Percentiles rank a stretch among this genome's conserved stretches.
These are phyloP conservation scores for Cardinalis cardinalis DNA, from an alignment of 2,113 vertebrate species.

Conservation along the genomic window DNA sequence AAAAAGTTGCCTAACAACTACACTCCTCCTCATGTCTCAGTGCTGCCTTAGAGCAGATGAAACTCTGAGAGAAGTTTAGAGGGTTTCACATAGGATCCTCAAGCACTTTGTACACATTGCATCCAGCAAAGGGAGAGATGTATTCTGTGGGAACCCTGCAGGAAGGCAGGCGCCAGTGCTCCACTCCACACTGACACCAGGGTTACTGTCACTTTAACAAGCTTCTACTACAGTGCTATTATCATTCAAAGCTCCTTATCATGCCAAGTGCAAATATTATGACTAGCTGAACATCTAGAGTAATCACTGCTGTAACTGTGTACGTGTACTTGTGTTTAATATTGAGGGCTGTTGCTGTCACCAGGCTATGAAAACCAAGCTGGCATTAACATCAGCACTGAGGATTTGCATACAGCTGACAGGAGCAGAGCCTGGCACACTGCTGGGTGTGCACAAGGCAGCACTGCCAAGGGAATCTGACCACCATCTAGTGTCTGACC, in stretches of 20 bases:
- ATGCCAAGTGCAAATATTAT: conserved; percentile 51
- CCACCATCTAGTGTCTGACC: not conserved
- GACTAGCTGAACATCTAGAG: conserved; percentile 52
- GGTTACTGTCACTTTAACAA: conserved; percentile 51
- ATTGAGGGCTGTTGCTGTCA: conserved; percentile 65
- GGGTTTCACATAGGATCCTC: not conserved
- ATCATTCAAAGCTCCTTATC: conserved; percentile 53
- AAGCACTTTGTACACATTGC: not conserved
- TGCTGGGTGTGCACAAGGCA: not conserved
- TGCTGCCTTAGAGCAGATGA: not conserved
- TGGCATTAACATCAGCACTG: conserved; percentile 17
- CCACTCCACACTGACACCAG: not conserved
- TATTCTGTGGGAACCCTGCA: not conserved
- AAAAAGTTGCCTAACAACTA: not conserved
- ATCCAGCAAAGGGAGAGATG: not conserved
- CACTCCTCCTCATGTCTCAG: not conserved
- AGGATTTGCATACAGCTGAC: conserved; percentile 56
- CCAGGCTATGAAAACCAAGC: conserved; percentile 53
- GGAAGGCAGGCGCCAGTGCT: not conserved
- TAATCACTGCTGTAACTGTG: conserved; percentile 47
- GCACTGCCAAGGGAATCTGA: not conserved
- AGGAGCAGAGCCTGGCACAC: conserved; percentile 20
- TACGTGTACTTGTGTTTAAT: conserved; percentile 55
- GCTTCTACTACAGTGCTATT: conserved; percentile 27
- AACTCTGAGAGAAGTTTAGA: not conserved